Evolutionary conservation across 2,797 vertebrate species (phyloP), one percentile per base, ranked within the genome.

Genomic region (Anguilla anguilla): DNA sequence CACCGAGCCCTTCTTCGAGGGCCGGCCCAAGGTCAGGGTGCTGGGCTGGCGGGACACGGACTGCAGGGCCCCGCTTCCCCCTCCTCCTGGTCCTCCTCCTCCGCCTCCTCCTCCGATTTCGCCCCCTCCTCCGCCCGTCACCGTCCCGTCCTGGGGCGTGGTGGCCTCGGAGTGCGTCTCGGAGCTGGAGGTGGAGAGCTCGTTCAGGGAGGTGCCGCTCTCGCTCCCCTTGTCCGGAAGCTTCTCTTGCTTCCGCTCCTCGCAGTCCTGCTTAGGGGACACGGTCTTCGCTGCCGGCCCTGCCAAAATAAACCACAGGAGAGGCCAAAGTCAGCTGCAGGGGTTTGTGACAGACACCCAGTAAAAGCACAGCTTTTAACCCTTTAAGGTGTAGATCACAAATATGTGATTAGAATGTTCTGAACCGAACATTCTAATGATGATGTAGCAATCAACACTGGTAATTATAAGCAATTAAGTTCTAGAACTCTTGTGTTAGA

Each of bases 131-230:
- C 90, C 90, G 0, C 91, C 91, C 9, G 91, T 83, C 15, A 93
- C 88, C 0, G 93, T 92, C 7, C 95, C 96, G 74, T 97, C 97
- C 93, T 97, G 97, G 25, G 97, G 97, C 1, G 97, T 97, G 89
- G 96, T 97, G 0, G 95, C 96, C 89, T 97, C 97, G 0, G 97
- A 98, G 89, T 97, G 97, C 86, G 97, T 98, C 94, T 97, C 97
- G 53, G 97, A 97, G 88, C 97, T 98, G 0, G 97, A 98, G 31
- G 97, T 96, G 89, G 97, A 97, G 79, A 98, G 90, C 92, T 97
- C 97, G 0, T 98, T 97, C 85, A 97, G 96, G 55, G 97, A 97
- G 57, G 97, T 97, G 57, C 97, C 97, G n/a, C 97, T 98, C 93
- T 97, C 97, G 89, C 97, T 97, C 89, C 97, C 97, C 93, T 97